These are phyloP conservation scores for Psylliodes chrysocephalus DNA, from an alignment of 2,888 invertebrate genomes.

Conservation along the genomic window DNA sequence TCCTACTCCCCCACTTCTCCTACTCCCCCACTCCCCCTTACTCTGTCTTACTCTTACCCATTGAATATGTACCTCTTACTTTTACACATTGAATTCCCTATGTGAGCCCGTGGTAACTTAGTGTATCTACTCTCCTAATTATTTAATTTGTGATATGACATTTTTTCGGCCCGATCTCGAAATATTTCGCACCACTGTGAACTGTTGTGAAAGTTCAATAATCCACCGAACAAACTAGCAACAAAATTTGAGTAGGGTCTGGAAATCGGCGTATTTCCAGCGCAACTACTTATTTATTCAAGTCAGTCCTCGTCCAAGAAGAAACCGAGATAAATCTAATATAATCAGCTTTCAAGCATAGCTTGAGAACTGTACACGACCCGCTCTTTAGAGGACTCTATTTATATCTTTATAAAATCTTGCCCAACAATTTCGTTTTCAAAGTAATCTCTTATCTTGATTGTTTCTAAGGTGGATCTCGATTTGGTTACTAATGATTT, in stretches of 20 bases:
- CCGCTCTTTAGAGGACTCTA: slow-evolving; percentile 54
- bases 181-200: background rate
- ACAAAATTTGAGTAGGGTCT: slow-evolving; percentile 43
- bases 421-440: slow-evolving; percentile 45
- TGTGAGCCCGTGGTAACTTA: too few species aligned
- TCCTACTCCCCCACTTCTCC: too few species aligned
- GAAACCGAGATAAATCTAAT: slow-evolving; percentile 57
- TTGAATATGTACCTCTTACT: too few species aligned
- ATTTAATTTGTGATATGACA: too few species aligned
- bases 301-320: slow-evolving; percentile 53
- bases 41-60: too few species aligned
- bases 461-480: slow-evolving; percentile 22
- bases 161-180: too few species aligned
- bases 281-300: slow-evolving; percentile 52
- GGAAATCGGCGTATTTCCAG: slow-evolving; percentile 43
- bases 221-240: slow-evolving; percentile 41
- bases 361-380: slow-evolving; percentile 50
- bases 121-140: too few species aligned
- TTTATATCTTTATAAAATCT: slow-evolving; percentile 56
- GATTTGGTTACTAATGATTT: slow-evolving; percentile 26
- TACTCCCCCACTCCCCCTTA: too few species aligned
- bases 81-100: too few species aligned
- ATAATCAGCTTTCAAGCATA: slow-evolving; percentile 55
- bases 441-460: slow-evolving; percentile 35
- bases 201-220: slow-evolving; percentile 40